A percentile compares a stretch with the other conserved stretches of the same genome.
Evolutionary conservation across 1,140 invertebrate species (phyloP).

Genomic region (Drosophila rufa): DNA sequence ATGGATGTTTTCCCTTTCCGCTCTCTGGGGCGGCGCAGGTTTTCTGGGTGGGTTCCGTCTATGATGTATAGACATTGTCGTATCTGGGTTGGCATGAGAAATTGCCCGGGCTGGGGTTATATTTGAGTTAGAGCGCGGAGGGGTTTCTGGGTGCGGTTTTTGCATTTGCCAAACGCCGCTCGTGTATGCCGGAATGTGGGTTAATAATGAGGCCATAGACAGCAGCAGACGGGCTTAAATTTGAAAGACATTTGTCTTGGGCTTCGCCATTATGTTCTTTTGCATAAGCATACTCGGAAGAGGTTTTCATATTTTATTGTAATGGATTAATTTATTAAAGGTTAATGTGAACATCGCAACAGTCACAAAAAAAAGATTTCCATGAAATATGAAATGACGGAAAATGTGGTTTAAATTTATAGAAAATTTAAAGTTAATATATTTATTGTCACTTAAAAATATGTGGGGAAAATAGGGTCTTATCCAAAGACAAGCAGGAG

Average conservation of each 20-base stretch:
- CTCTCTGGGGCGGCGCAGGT: not conserved
- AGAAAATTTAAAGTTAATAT: too few species aligned
- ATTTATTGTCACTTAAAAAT: too few species aligned
- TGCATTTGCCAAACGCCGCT: conserved; percentile 29
- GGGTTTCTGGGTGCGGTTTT: conserved; percentile 40
- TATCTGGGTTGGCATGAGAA: conserved; percentile 55
- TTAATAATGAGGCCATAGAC: conserved; percentile 39
- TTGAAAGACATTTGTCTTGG: conserved; percentile 40
- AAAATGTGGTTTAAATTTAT: too few species aligned
- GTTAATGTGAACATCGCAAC: not conserved
- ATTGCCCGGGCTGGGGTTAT: conserved; percentile 14
- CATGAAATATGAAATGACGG: too few species aligned
- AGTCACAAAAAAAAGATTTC: not conserved
- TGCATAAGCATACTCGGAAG: conserved; percentile 1
- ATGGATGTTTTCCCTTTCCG: conserved; percentile 62
- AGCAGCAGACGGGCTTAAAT: conserved; percentile 32
- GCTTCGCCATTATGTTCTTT: not conserved
- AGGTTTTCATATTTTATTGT: not conserved
- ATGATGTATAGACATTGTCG: conserved; percentile 64
- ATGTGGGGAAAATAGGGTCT: too few species aligned
- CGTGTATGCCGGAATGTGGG: conserved; percentile 27
- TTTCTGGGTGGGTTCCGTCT: conserved; percentile 18
- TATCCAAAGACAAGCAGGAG: too few species aligned
- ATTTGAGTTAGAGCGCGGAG: conserved; percentile 10
- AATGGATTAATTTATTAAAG: conserved; percentile 8